Evolutionary conservation across 1,140 invertebrate genomes (phyloP).

Genomic region (Brachionus koreanus): DNA sequence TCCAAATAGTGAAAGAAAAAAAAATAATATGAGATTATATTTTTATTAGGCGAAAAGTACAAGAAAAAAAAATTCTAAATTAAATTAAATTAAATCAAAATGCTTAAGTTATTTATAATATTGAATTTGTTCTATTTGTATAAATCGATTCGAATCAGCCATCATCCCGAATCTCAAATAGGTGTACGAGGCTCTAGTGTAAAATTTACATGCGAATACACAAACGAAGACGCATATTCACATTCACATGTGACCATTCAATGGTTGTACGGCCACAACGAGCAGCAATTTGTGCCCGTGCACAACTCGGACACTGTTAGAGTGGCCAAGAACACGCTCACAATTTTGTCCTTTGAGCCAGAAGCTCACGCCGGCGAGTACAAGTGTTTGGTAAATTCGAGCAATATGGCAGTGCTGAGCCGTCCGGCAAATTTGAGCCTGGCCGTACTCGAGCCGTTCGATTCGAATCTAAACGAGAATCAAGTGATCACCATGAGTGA

Average conservation of each 20-base stretch:
- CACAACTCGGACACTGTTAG: background rate
- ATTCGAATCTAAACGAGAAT: background rate
- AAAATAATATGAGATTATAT: background rate
- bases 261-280: background rate
- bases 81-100: too few species aligned
- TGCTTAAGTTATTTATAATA: background rate
- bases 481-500: slow-evolving; percentile 28
- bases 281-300: background rate
- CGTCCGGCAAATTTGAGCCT: slow-evolving; percentile 2
- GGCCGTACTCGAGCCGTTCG: background rate
- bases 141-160: background rate
- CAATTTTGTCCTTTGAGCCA: background rate
- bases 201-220: background rate
- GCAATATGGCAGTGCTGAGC: background rate
- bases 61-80: too few species aligned
- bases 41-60: too few species aligned
- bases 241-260: background rate
- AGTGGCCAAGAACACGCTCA: background rate
- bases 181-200: background rate
- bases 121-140: background rate
- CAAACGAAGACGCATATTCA: background rate
- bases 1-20: background rate
- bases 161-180: background rate
- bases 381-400: background rate
- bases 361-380: background rate